Percentiles rank a stretch among this genome's conserved stretches.
Evolutionary conservation across 2,113 vertebrate species (phyloP).

Genomic region (Bambusicola thoracicus): DNA sequence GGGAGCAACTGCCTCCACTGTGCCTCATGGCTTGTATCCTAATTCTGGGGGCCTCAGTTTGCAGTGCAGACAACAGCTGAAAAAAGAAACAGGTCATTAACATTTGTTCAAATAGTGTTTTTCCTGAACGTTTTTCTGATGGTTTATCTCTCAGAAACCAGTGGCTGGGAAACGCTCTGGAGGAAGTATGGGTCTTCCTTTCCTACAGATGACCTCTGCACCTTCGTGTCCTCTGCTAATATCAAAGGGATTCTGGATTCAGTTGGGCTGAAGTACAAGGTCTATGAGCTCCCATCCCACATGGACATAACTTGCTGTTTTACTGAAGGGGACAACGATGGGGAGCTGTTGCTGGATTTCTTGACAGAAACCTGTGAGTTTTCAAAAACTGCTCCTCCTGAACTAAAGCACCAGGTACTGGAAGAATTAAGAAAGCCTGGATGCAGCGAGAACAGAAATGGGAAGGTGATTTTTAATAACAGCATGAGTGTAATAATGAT

Average conservation of each 20-base stretch:
- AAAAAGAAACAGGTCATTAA: not conserved
- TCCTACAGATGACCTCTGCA: slow-evolving; percentile 75
- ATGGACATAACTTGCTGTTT: slow-evolving; percentile 94
- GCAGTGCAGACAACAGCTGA: not conserved
- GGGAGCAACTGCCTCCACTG: not conserved
- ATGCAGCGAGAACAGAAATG: slow-evolving; percentile 81
- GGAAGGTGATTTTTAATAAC: slow-evolving; percentile 88
- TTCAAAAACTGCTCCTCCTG: slow-evolving; percentile 80
- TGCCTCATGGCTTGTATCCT: accelerated
- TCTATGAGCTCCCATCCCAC: slow-evolving; percentile 80
- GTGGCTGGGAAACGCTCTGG: slow-evolving; percentile 86
- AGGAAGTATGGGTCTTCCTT: slow-evolving; percentile 75
- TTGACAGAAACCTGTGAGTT: slow-evolving; percentile 88
- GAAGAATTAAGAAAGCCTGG: slow-evolving; percentile 82
- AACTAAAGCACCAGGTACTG: slow-evolving; percentile 82
- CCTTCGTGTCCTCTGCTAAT: slow-evolving; percentile 79
- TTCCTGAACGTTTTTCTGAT: not conserved
- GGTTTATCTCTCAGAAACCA: slow-evolving; percentile 74
- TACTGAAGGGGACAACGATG: slow-evolving; percentile 82
- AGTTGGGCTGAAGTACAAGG: slow-evolving; percentile 78
- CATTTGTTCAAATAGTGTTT: not conserved
- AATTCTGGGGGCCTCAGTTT: not conserved
- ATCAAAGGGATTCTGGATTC: slow-evolving; percentile 81
- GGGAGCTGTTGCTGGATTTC: slow-evolving; percentile 91
- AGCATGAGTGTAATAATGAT: slow-evolving; percentile 82